Percentiles rank a stretch among this genome's conserved stretches.
Conservation (phyloP, 2,888 invertebrate genomes). For the Nemotelus nigrinus region DNA sequence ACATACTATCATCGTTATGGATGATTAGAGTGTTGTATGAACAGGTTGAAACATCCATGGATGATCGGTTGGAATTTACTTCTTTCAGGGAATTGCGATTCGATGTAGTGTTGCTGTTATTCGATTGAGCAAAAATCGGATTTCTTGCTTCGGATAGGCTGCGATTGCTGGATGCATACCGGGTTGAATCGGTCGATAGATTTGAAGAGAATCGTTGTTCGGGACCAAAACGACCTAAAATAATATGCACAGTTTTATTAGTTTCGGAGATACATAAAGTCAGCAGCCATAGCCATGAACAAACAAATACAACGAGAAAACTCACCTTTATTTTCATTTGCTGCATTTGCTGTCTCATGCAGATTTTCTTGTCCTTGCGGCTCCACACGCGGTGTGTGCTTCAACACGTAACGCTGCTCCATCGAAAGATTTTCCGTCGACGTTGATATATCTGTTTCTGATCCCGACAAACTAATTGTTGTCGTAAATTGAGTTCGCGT, state of each 20-base stretch:
- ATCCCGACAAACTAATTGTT: conserved; percentile 72
- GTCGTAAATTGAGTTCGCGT: conserved; percentile 47
- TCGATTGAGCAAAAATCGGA: conserved; percentile 49
- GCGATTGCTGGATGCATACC: conserved; percentile 52
- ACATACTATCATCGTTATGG: conserved; percentile 69
- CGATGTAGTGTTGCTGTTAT: conserved; percentile 54
- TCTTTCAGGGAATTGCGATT: conserved; percentile 74
- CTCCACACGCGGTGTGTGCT: conserved; percentile 77
- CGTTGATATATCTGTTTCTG: conserved; percentile 90
- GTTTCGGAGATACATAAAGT: neutral
- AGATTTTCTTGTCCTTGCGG: conserved; percentile 91
- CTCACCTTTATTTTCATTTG: conserved; percentile 51
- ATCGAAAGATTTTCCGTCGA: conserved; percentile 89
- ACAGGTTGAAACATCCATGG: conserved; percentile 78
- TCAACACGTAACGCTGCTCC: conserved; percentile 84
- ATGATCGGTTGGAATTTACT: conserved; percentile 71
- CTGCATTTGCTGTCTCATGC: conserved; percentile 62
- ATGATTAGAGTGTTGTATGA: conserved; percentile 87
- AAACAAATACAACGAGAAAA: neutral
- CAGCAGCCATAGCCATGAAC: neutral
- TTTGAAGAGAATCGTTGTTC: conserved; percentile 52
- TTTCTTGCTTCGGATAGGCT: conserved; percentile 53
- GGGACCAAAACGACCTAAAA: conserved; percentile 49
- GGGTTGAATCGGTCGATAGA: conserved; percentile 51
- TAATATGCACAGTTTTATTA: neutral